These are phyloP conservation scores for Eubasilissa splendida DNA, from an alignment of 2,888 invertebrate genomes.

Conservation along the genomic window DNA sequence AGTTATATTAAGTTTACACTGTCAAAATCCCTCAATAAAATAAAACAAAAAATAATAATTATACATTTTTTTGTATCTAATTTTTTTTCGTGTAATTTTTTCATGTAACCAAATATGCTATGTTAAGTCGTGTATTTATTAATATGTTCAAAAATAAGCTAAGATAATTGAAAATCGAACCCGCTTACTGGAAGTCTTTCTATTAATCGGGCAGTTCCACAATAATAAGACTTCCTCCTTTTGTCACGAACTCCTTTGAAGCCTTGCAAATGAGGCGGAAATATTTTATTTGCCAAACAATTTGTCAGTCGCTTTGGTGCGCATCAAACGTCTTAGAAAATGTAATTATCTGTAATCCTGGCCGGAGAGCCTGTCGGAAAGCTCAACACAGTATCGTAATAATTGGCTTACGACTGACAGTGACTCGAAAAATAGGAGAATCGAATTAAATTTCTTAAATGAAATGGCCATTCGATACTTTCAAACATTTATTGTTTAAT, in stretches of 20 bases:
- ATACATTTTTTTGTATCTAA: no score
- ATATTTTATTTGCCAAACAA: constrained; percentile 23
- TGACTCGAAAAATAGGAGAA: constrained; percentile 6
- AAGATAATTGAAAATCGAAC: constrained; percentile 1
- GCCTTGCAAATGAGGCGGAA: constrained; percentile 16
- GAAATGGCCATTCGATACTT: neutral
- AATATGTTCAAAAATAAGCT: neutral
- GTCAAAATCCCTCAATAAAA: no score
- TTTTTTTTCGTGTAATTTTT: no score
- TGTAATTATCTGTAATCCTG: constrained; percentile 15
- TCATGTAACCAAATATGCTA: no score
- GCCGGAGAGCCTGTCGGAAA: constrained; percentile 2
- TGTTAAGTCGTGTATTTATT: no score
- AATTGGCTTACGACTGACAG: neutral
- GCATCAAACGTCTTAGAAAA: constrained; percentile 4
- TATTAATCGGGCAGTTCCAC: neutral
- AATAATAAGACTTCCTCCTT: neutral
- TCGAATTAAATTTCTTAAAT: neutral
- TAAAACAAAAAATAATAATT: no score
- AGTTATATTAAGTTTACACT: no score
- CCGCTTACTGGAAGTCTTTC: neutral
- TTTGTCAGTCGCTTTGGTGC: constrained; percentile 17
- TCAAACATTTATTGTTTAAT: no score
- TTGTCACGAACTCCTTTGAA: constrained; percentile 17
- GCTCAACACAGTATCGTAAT: neutral